Percentiles rank a stretch among this genome's conserved stretches.
Conservation (phyloP, 2,113 vertebrate genomes). For the Rhynchomys soricoides region DNA sequence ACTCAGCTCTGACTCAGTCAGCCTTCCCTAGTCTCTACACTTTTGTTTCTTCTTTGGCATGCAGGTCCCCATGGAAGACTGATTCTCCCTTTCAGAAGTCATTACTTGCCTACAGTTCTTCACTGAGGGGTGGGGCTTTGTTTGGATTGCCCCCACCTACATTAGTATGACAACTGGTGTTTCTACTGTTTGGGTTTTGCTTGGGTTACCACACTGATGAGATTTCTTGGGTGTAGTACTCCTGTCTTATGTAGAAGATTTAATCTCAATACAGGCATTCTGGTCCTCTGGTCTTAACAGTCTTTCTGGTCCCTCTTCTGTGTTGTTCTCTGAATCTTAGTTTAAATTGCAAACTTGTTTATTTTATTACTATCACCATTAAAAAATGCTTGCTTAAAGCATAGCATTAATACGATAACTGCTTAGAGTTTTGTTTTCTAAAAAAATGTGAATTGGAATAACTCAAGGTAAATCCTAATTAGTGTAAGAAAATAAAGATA, state of each 20-base stretch:
- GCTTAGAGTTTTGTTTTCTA: background rate
- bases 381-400: constrained; percentile 25
- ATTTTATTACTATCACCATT: background rate
- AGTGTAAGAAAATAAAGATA: background rate
- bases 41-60: background rate
- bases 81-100: background rate
- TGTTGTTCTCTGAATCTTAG: background rate
- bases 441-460: background rate
- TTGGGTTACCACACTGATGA: background rate
- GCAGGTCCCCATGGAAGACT: background rate
- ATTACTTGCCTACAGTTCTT: background rate
- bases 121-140: background rate
- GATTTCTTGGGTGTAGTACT: background rate
- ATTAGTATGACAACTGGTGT: background rate
- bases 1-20: background rate
- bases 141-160: background rate
- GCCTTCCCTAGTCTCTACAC: background rate
- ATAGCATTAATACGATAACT: background rate
- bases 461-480: constrained; percentile 17
- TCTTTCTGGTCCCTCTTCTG: background rate
- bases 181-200: background rate
- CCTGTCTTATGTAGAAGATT: no score
- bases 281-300: background rate
- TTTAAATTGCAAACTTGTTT: background rate
- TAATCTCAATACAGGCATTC: background rate